Evolutionary conservation across 2,113 vertebrate species (phyloP).

Genomic region (Aptenodytes forsteri): DNA sequence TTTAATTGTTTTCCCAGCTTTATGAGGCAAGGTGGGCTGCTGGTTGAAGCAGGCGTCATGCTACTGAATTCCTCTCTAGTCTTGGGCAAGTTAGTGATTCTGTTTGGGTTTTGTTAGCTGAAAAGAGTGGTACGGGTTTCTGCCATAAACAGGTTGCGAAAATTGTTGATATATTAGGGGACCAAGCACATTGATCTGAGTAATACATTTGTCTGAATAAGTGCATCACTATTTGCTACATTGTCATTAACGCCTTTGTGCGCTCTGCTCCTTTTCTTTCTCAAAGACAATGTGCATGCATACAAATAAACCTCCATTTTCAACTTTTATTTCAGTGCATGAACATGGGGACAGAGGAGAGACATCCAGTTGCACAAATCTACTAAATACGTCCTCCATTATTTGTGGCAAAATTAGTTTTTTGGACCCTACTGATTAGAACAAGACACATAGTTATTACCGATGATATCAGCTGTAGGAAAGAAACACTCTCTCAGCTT

Average conservation of each 20-base stretch:
- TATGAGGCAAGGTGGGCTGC: background rate
- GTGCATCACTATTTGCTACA: background rate
- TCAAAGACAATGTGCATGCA: background rate
- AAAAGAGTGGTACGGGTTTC: background rate
- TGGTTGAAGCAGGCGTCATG: background rate
- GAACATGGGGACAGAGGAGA: background rate
- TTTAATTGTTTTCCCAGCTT: background rate
- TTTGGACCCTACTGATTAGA: constrained; percentile 19
- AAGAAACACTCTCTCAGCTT: constrained; percentile 59
- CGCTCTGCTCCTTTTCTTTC: background rate
- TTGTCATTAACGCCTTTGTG: background rate
- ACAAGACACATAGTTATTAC: constrained; percentile 27
- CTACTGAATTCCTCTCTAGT: background rate
- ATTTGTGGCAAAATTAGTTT: constrained; percentile 37
- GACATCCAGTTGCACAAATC: background rate
- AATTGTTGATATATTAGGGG: background rate
- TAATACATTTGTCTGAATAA: background rate
- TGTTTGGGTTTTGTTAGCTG: background rate
- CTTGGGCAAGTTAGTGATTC: background rate
- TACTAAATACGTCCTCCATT: constrained; percentile 14
- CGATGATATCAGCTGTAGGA: constrained; percentile 48
- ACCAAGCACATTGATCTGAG: background rate
- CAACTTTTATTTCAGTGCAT: background rate
- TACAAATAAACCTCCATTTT: background rate
- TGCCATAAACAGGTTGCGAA: background rate